Conservation (phyloP, 2,888 invertebrate genomes). For the Drosophila atroscutellata region DNA sequence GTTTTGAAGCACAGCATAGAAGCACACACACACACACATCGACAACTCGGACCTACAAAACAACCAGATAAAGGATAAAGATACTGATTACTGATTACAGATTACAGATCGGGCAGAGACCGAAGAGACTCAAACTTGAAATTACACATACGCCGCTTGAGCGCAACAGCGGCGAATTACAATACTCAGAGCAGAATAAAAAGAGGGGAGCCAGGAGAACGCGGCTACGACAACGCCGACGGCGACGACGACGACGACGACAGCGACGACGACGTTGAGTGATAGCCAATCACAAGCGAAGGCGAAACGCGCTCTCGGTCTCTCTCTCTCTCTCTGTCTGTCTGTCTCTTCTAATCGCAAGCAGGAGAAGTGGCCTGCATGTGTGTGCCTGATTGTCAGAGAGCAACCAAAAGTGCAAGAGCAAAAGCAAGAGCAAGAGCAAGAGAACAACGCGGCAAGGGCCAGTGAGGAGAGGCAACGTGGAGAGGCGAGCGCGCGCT, state of each 20-base stretch:
- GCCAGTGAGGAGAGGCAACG: slow-evolving; percentile 48
- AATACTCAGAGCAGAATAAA: slow-evolving; percentile 11
- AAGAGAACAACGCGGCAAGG: slow-evolving; percentile 6
- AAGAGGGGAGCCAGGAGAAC: slow-evolving; percentile 31
- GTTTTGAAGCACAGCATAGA: slow-evolving; percentile 46
- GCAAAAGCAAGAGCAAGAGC: slow-evolving; percentile 27
- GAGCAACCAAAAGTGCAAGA: slow-evolving; percentile 52
- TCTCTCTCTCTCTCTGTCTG: slow-evolving; percentile 10
- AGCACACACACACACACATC: slow-evolving; percentile 26
- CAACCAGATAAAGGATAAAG: slow-evolving; percentile 17
- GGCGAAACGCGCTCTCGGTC: slow-evolving; percentile 44
- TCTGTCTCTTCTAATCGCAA: slow-evolving; percentile 30
- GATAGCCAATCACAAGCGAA: slow-evolving; percentile 50
- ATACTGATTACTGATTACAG: slow-evolving; percentile 15
- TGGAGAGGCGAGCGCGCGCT: slow-evolving; percentile 67
- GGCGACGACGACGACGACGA: slow-evolving; percentile 18
- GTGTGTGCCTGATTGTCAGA: slow-evolving; percentile 49
- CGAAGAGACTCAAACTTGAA: slow-evolving; percentile 53
- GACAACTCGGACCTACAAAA: slow-evolving; percentile 55
- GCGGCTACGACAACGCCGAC: slow-evolving; percentile 10
- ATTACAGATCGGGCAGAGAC: slow-evolving; percentile 45
- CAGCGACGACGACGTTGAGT: slow-evolving; percentile 20
- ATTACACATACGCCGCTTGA: slow-evolving; percentile 66
- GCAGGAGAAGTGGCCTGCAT: slow-evolving; percentile 55
- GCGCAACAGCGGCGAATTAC: slow-evolving; percentile 58